Percentiles rank a stretch among this genome's conserved stretches.
Conservation (phyloP, 1,140 invertebrate genomes). For the Zaprionus vittiger region DNA sequence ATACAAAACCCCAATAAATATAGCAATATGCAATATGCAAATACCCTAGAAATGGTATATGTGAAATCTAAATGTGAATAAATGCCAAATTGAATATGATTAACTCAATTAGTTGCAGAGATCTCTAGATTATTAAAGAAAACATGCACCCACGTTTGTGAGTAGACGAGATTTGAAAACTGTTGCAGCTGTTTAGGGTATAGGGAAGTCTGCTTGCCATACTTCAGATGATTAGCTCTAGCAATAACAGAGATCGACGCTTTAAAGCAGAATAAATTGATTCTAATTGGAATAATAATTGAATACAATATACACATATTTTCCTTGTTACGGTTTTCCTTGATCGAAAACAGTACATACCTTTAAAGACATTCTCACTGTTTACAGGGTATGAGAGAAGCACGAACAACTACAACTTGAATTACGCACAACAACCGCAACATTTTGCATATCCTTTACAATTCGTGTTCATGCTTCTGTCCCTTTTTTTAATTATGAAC, state of each 20-base stretch:
- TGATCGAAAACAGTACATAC: background rate
- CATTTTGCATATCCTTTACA: background rate
- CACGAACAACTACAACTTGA: slow-evolving; percentile 8
- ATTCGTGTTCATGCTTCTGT: slow-evolving; percentile 10
- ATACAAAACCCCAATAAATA: slow-evolving; percentile 37
- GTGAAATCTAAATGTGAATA: background rate
- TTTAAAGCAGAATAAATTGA: background rate
- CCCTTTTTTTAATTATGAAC: slow-evolving; percentile 16
- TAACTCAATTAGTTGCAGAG: background rate
- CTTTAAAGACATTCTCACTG: background rate
- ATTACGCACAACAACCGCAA: slow-evolving; percentile 7
- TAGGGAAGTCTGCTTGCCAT: background rate
- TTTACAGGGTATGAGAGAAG: background rate
- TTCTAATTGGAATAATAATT: too few relatives aligned
- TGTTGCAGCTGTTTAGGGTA: background rate
- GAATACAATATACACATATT: too few relatives aligned
- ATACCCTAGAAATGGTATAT: background rate
- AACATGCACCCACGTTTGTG: background rate
- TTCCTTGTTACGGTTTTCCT: background rate
- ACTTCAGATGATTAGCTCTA: background rate
- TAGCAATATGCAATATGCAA: background rate
- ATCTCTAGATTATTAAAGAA: background rate
- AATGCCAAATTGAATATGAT: background rate
- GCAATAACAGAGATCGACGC: background rate
- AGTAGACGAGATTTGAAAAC: background rate